phyloP scores from a whole-genome alignment of 2,113 vertebrate genomes.

The Phylloscopus whistleri region DNA sequence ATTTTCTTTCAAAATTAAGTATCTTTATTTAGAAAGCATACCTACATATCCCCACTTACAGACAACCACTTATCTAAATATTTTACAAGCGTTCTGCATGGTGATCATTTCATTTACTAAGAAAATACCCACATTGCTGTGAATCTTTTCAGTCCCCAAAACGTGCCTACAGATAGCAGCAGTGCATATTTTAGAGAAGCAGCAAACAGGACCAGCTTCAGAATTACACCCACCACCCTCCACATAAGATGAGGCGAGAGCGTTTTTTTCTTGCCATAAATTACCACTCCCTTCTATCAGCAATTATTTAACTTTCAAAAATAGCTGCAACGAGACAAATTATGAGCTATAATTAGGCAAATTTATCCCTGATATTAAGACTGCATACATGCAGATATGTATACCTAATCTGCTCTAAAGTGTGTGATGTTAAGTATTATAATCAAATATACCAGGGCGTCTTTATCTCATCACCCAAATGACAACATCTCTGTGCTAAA shows the following conservation, averaged over 20 bases:
- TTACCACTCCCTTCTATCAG: slow-evolving; percentile 17
- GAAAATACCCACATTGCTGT: neutral
- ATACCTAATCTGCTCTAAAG: neutral
- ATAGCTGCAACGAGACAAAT: slow-evolving; percentile 24
- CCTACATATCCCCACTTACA: neutral
- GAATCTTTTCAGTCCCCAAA: neutral
- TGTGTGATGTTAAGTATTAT: neutral
- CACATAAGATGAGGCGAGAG: neutral
- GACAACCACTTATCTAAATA: neutral
- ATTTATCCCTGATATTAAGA: slow-evolving; percentile 9
- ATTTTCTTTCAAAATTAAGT: neutral
- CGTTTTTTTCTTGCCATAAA: neutral
- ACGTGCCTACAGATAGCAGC: neutral
- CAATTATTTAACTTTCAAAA: slow-evolving; percentile 58
- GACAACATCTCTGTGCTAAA: neutral
- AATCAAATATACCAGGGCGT: neutral
- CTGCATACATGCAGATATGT: neutral
- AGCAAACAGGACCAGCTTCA: slow-evolving; percentile 43
- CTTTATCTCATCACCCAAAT: neutral
- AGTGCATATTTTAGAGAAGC: slow-evolving; percentile 18
- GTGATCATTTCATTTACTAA: neutral
- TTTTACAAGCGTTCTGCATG: neutral
- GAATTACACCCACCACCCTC: slow-evolving; percentile 38
- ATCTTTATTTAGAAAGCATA: neutral
- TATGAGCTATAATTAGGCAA: neutral